Evolutionary conservation across 2,113 vertebrate species (phyloP).

Genomic region (Pan troglodytes): NHGRI_mPanTro3-v2.1_pri NC_086015.1:139982501-139983000

Average conservation of each 20-base stretch:
- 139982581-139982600: neutral
- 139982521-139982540: neutral
- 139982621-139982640: constrained; percentile 4
- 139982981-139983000: constrained; percentile 50
- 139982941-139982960: constrained; percentile 74
- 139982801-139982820: constrained; percentile 48
- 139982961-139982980: constrained; percentile 69
- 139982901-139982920: constrained; percentile 60
- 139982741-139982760: constrained; percentile 51
- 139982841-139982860: neutral
- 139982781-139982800: constrained; percentile 37
- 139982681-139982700: constrained; percentile 67
- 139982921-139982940: constrained; percentile 40
- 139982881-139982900: neutral
- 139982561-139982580: constrained; percentile 31
- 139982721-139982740: constrained; percentile 50
- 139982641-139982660: constrained; percentile 20
- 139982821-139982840: neutral
- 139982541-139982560: neutral
- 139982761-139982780: constrained; percentile 35
- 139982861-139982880: constrained; percentile 40
- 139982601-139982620: neutral
- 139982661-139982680: constrained; percentile 51
- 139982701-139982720: constrained; percentile 79
- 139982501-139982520: constrained; percentile 3